These are phyloP conservation scores for Tetranychus truncatus DNA, from an alignment of 2,888 invertebrate species.

Conservation along the genomic window DNA sequence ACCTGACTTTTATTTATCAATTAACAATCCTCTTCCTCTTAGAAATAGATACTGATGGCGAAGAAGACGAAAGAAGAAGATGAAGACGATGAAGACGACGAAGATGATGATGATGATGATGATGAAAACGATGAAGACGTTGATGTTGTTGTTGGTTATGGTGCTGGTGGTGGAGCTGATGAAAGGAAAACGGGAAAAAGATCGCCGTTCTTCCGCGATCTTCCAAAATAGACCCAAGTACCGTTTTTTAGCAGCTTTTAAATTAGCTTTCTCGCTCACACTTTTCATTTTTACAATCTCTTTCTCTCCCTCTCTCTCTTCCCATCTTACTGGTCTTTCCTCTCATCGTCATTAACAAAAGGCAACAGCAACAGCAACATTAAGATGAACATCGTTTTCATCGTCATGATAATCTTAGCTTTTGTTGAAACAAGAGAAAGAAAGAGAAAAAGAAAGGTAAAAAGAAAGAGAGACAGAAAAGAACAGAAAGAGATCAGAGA, in stretches of 20 bases:
- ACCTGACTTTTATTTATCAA: slow-evolving; percentile 8
- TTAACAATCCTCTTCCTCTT: too few species aligned
- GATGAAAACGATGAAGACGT: too few species aligned
- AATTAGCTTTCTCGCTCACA: slow-evolving; percentile 2
- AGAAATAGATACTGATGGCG: too few species aligned
- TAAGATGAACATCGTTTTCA: background rate
- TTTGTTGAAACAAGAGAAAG: background rate
- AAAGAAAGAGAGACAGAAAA: slow-evolving; percentile 2
- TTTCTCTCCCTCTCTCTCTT: slow-evolving; percentile 3
- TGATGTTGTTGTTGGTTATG: too few species aligned
- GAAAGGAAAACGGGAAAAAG: too few species aligned
- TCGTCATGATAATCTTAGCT: background rate
- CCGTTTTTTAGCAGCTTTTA: background rate
- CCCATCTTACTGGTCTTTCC: background rate
- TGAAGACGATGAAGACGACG: too few species aligned
- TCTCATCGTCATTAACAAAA: background rate
- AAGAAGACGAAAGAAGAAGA: too few species aligned
- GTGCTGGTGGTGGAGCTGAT: too few species aligned
- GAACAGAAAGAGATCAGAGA: background rate
- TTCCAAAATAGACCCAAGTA: background rate
- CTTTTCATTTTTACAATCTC: background rate
- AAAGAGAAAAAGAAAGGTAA: background rate
- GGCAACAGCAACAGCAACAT: too few species aligned
- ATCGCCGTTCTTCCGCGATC: background rate
- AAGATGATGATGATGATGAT: too few species aligned